Percentiles rank a stretch among this genome's conserved stretches.
Evolutionary conservation across 2,888 invertebrate genomes (phyloP).

Genomic region (Autographa gamma): DNA sequence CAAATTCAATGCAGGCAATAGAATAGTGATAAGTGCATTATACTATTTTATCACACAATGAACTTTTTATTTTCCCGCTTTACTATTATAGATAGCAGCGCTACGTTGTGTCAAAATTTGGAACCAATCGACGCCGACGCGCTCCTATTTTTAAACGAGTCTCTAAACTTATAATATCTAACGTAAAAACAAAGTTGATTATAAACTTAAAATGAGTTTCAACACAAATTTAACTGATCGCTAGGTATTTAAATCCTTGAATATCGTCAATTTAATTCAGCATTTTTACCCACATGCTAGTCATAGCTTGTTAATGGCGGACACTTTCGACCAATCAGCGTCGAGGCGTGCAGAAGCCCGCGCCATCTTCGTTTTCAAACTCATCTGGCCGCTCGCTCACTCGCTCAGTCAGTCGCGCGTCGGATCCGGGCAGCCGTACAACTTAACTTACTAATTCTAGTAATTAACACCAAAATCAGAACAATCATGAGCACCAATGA

Average conservation of each 20-base stretch:
- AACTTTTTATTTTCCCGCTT: slow-evolving; percentile 78
- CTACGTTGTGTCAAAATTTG: slow-evolving; percentile 64
- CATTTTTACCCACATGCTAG: slow-evolving; percentile 79
- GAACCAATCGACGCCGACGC: slow-evolving; percentile 71
- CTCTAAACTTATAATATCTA: slow-evolving; percentile 29
- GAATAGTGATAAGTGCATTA: neutral
- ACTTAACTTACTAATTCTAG: slow-evolving; percentile 73
- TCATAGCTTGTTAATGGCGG: slow-evolving; percentile 80
- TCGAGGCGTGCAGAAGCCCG: slow-evolving; percentile 86
- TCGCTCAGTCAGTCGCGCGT: slow-evolving; percentile 90
- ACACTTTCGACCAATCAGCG: slow-evolving; percentile 78
- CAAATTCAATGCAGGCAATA: slow-evolving; percentile 13
- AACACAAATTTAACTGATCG: slow-evolving; percentile 60
- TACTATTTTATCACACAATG: slow-evolving; percentile 20
- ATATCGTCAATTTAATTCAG: slow-evolving; percentile 58
- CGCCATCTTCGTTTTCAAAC: slow-evolving; percentile 96
- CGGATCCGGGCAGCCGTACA: slow-evolving; percentile 89
- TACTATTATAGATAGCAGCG: slow-evolving; percentile 62
- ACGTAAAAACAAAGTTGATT: slow-evolving; percentile 10
- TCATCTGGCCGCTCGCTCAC: slow-evolving; percentile 87
- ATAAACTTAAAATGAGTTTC: slow-evolving; percentile 57
- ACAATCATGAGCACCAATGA: slow-evolving; percentile 90
- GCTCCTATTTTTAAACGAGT: slow-evolving; percentile 60
- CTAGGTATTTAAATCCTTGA: slow-evolving; percentile 26
- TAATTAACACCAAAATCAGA: slow-evolving; percentile 85